Evolutionary conservation across 2,113 vertebrate species (phyloP), one percentile per base, ranked within the genome.

Genomic region (Aplodontia rufa): DNA sequence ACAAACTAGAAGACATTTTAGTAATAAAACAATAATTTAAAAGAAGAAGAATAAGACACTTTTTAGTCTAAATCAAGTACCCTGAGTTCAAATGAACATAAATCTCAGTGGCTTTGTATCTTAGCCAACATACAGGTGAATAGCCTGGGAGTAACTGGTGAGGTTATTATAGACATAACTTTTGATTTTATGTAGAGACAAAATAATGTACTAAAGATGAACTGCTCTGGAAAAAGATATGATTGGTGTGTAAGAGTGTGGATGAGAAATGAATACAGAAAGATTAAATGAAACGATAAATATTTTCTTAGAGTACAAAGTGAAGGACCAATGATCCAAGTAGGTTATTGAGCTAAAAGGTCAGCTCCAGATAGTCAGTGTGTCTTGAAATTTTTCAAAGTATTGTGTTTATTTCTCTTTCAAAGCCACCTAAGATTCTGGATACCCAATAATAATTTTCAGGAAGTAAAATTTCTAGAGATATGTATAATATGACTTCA

Each of bases 341-440:
- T 78, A 68, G 40, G 83, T 32, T 71, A 64, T 6, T 49, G 6
- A 82, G 51, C 26, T 81, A 55, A 86, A 90, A 93, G 11, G 3
- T 69, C 68, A 90, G 28, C 51, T 82, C 37, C 20, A 81, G 74
- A 62, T 45, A 71, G 51, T 72, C 45, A 45, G 66, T 66, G 28
- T 69, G 42, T 60, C 24, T 93, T 80, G 68, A 91, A 79, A 91
- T 68, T 45, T 80, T 32, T 28, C 30, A 37, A 13, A 95, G 88
- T 95, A 78, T 14, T 47, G 30, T 86, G 7, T 51, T 87, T 87
- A 14, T 96, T 81, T 93, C 69, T 78, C 47, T 79, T 87, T 79
- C 47, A 84, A 51, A 71, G 24, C 19, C 58, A 53, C 11, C 6
- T 64, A 64, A 80, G 35, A 66, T 9, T 78, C 40, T 83, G 76